These are phyloP conservation scores for Notothenia coriiceps DNA, from an alignment of 2,113 vertebrate genomes.

Conservation along the genomic window DNA sequence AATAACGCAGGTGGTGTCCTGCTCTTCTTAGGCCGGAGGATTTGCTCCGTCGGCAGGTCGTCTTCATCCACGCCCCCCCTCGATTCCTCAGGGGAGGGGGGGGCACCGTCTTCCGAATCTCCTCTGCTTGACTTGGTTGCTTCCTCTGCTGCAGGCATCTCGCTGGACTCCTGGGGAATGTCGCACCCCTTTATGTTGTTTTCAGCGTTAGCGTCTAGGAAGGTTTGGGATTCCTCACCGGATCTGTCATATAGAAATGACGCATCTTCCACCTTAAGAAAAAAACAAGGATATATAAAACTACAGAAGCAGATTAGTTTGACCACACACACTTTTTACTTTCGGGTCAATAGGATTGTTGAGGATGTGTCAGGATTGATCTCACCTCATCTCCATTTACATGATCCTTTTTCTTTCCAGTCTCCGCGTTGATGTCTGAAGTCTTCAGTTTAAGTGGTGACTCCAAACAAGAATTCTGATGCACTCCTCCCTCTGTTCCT, in stretches of 20 bases:
- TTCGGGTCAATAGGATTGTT: neutral
- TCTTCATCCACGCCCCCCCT: constrained; percentile 42
- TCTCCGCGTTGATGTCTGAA: constrained; percentile 4
- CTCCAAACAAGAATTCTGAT: neutral
- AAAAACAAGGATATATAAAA: neutral
- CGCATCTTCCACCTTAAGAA: constrained; percentile 39
- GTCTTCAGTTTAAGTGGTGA: neutral
- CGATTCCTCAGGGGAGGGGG: neutral
- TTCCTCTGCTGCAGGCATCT: neutral
- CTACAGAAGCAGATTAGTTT: neutral
- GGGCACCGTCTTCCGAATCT: neutral
- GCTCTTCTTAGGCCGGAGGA: constrained; percentile 1
- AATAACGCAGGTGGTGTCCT: constrained; percentile 40
- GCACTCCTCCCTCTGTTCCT: neutral
- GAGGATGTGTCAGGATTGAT: neutral
- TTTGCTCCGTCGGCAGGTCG: constrained; percentile 2
- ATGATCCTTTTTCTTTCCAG: neutral
- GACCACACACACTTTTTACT: neutral
- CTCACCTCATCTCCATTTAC: constrained; percentile 30
- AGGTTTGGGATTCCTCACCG: neutral
- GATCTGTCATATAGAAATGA: neutral
- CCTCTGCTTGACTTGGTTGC: neutral
- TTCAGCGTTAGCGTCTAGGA: neutral
- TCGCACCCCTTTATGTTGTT: neutral
- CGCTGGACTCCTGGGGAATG: neutral